phyloP scores from a whole-genome alignment of 2,888 invertebrate genomes.

The Synergus umbraculus region DNA sequence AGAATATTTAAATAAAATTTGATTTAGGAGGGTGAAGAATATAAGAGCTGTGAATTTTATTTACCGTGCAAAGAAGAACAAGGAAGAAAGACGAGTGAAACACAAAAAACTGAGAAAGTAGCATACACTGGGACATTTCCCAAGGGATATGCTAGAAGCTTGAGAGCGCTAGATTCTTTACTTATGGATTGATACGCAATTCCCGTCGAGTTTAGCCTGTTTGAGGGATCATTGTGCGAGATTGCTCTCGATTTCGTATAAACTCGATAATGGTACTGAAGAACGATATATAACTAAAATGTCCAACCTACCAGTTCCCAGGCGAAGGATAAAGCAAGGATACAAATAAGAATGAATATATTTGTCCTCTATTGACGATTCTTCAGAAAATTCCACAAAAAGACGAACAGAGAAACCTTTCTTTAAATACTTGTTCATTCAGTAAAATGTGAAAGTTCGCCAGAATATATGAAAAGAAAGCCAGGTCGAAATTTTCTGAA shows the following conservation, averaged over 20 bases:
- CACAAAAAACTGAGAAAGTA: constrained; percentile 22
- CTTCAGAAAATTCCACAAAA: constrained; percentile 15
- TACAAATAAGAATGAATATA: constrained; percentile 29
- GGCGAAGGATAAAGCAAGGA: not conserved
- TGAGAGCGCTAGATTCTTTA: constrained; percentile 64
- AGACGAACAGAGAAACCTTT: constrained; percentile 9
- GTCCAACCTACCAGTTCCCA: constrained; percentile 8
- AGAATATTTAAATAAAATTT: constrained; percentile 7
- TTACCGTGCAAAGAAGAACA: constrained; percentile 13
- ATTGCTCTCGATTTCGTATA: constrained; percentile 62
- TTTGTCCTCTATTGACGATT: constrained; percentile 23
- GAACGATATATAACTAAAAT: constrained; percentile 38
- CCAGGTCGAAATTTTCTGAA: constrained; percentile 14
- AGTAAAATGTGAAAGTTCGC: constrained; percentile 21
- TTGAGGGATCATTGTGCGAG: constrained; percentile 70
- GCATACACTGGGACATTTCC: constrained; percentile 50
- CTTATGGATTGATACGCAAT: constrained; percentile 77
- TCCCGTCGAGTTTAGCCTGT: constrained; percentile 73
- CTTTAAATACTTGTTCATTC: constrained; percentile 4
- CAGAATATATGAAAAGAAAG: constrained; percentile 1
- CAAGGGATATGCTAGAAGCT: constrained; percentile 55
- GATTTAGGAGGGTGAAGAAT: not conserved
- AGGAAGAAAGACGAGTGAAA: not conserved
- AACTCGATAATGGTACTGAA: constrained; percentile 57
- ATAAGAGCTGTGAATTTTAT: constrained; percentile 7